Evolutionary conservation across 2,888 invertebrate genomes (phyloP), one percentile per base, ranked within the genome.

Genomic region (Elmis aenea): DNA sequence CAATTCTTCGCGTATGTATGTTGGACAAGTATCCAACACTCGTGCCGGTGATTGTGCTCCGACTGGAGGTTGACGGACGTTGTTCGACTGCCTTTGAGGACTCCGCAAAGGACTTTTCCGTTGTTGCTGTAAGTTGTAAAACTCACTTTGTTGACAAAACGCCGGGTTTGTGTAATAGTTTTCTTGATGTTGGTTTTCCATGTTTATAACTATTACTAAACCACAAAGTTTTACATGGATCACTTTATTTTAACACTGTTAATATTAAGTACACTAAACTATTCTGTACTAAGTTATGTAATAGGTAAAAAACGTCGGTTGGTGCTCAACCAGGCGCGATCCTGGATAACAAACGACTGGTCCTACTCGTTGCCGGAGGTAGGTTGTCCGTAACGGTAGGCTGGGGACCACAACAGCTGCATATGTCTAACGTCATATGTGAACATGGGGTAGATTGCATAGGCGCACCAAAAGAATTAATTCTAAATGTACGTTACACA

Each of bases 161-260:
- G 85, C 85, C 33, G 85, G 85, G 60, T 87, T 87, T 3, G 82
- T 81, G 55, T 87, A 87, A 53, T 82, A 82, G 63, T 80, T 75
- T 26, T 52, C 46, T 14, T 54, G 45, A 24, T 27, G 22, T 18
- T 38, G 36, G 25, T 42, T 40, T 15, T 55, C 54, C 59, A 59
- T 59, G 26, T 33, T 51, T 32, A 34, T n/a, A n/a, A n/a, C n/a
- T n/a, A n/a, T n/a, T n/a, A n/a, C n/a, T n/a, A n/a, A n/a, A n/a
- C n/a, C n/a, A n/a, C n/a, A n/a, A n/a, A n/a, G n/a, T n/a, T n/a
- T n/a, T n/a, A n/a, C n/a, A n/a, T n/a, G n/a, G n/a, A n/a, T n/a
- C n/a, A n/a, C n/a, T n/a, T n/a, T n/a, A n/a, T n/a, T n/a, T n/a
- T n/a, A n/a, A n/a, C n/a, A n/a, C n/a, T n/a, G n/a, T n/a, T n/a